Base-by-base conservation (phyloP, 1,140 invertebrate species). In the Xylocopa sonorina region DNA sequence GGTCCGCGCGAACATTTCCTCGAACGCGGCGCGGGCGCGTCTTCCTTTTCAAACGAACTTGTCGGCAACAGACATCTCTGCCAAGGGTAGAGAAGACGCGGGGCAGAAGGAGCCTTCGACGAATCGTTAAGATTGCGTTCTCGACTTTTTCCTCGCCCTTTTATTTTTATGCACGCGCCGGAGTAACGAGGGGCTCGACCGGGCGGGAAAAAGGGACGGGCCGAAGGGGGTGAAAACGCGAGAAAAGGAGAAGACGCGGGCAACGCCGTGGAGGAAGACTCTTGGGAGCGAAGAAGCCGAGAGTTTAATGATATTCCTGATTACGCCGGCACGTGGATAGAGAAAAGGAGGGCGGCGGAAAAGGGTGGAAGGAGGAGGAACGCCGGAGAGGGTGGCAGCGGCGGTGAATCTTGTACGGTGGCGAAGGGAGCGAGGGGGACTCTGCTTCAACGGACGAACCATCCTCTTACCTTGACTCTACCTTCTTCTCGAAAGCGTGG, bases 261-360 rank as follows among this genome's bases (percentile, higher is more conserved):
- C 57, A 66, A 50, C 55, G 66, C 67, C 60, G 80, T 73, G 66
- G 50, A 64, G 76, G n/a, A 85, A 83, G 85, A 78, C 69, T 87
- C 81, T 83, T 77, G 81, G 84, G 81, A 86, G 76, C 68, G 84
- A 83, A 83, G 88, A 89, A 91, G 88, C 87, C 88, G 88, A 91
- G 91, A 91, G 90, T 92, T 92, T 92, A 92, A 92, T 92, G 91
- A 92, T 92, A 92, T 92, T 92, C 90, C 91, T 92, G 90, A 92
- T 92, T 92, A 92, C 91, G 88, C 73, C 62, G 78, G 80, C 87
- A 85, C 84, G 84, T 82, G 71, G 79, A 80, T 68, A 78, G 75
- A 78, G 75, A 79, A 58, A 78, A 58, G 51, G 69, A 58, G 64
- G 50, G 55, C 79, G 80, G 77, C n/a, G 63, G 27, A 16, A 24